Conservation (phyloP, 1,140 invertebrate species). For the Drosophila ananassae region DNA sequence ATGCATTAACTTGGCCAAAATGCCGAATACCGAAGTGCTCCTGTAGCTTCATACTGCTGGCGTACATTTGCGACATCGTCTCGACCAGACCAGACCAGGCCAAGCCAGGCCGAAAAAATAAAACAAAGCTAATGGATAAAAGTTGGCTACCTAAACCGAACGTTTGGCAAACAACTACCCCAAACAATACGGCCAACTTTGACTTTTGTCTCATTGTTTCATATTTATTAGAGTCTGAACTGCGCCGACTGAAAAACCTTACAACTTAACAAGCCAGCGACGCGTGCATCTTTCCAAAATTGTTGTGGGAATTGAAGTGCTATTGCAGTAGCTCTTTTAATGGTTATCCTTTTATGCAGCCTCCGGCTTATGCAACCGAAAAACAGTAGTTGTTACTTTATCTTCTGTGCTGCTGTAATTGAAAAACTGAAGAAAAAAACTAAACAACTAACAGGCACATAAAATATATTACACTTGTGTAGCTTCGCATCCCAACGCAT, state of each 20-base stretch:
- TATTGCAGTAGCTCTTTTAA: conserved; percentile 52
- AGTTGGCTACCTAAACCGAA: conserved; percentile 26
- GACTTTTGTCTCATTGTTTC: conserved; percentile 80
- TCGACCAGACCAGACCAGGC: too few relatives aligned
- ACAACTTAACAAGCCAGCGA: conserved; percentile 68
- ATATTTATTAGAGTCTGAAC: conserved; percentile 72
- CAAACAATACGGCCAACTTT: conserved; percentile 50
- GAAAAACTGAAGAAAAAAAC: conserved; percentile 57
- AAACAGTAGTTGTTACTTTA: conserved; percentile 22
- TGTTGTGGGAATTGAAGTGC: conserved; percentile 68
- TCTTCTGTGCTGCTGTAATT: conserved; percentile 30
- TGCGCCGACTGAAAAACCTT: conserved; percentile 24
- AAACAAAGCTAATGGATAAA: conserved; percentile 37
- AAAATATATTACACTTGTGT: conserved; percentile 50
- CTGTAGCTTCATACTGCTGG: conserved; percentile 20
- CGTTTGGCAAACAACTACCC: conserved; percentile 35
- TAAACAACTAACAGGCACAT: neutral
- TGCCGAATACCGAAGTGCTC: conserved; percentile 42
- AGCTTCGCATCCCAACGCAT: conserved; percentile 55
- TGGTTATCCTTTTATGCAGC: conserved; percentile 79
- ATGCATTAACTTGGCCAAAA: conserved; percentile 71
- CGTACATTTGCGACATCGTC: conserved; percentile 57
- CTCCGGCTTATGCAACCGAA: conserved; percentile 60
- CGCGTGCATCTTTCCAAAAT: conserved; percentile 74
- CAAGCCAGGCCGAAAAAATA: conserved; percentile 28